phyloP scores from a whole-genome alignment of 2,797 vertebrate genomes.

The Lepus oiostolus region DNA sequence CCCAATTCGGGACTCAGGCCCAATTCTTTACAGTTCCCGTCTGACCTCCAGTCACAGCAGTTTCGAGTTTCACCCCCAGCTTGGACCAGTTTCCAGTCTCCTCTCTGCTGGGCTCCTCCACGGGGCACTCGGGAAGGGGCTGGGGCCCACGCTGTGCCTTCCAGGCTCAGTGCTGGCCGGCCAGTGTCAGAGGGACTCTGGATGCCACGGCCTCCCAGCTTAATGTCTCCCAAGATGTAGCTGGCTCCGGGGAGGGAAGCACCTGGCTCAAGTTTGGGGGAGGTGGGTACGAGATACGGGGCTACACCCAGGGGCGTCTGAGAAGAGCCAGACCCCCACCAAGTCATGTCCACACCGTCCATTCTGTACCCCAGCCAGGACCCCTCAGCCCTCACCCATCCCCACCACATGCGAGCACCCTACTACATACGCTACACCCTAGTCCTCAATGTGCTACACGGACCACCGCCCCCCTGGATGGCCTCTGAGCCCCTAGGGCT shows the following conservation, averaged over 20 bases:
- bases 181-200: not conserved
- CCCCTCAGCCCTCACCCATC: slow-evolving; percentile 36
- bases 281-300: slow-evolving; percentile 11
- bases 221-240: not conserved
- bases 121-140: not conserved
- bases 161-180: not conserved
- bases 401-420: slow-evolving; percentile 72
- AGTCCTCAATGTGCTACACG: not conserved
- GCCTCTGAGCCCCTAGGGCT: slow-evolving; percentile 23
- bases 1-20: slow-evolving; percentile 42
- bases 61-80: slow-evolving; percentile 61
- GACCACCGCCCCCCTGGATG: not conserved
- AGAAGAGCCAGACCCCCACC: slow-evolving; percentile 36
- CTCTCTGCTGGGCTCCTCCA: not conserved
- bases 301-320: not conserved
- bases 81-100: slow-evolving; percentile 37
- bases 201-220: not conserved
- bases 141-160: not conserved
- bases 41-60: slow-evolving; percentile 65
- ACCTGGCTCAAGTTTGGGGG: not conserved
- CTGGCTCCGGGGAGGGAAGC: slow-evolving; percentile 5
- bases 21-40: slow-evolving; percentile 43
- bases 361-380: slow-evolving; percentile 17
- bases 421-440: slow-evolving; percentile 64
- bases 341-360: slow-evolving; percentile 45